Percentiles rank a stretch among this genome's conserved stretches.
Evolutionary conservation across 1,140 invertebrate genomes (phyloP).

Genomic region (Drosophila setifemur): DNA sequence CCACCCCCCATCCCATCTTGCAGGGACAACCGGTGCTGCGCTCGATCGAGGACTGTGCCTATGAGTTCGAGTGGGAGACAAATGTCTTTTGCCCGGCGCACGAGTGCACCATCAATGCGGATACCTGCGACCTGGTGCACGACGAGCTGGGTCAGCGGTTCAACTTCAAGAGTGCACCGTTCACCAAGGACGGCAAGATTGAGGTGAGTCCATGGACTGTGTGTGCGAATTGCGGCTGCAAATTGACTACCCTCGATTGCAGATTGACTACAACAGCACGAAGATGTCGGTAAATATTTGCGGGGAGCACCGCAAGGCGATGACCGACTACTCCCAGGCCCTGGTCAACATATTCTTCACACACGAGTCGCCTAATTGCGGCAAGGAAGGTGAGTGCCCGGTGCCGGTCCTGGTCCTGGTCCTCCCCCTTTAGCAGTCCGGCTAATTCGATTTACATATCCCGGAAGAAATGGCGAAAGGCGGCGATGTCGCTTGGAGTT

Average conservation of each 20-base stretch:
- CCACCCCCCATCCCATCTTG: slow-evolving; percentile 14
- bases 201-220: slow-evolving; percentile 49
- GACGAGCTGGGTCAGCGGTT: slow-evolving; percentile 49
- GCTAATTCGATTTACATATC: slow-evolving; percentile 63
- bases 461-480: slow-evolving; percentile 9
- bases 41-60: slow-evolving; percentile 81
- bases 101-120: slow-evolving; percentile 56
- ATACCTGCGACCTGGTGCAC: slow-evolving; percentile 74
- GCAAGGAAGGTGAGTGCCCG: slow-evolving; percentile 66
- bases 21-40: slow-evolving; percentile 82
- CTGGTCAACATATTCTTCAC: slow-evolving; percentile 80
- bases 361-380: slow-evolving; percentile 62
- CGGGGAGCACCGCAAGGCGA: slow-evolving; percentile 55
- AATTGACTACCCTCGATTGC: not conserved
- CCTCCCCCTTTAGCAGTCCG: no score
- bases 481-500: slow-evolving; percentile 58
- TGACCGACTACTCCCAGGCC: slow-evolving; percentile 77
- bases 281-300: slow-evolving; percentile 68
- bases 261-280: slow-evolving; percentile 54
- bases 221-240: not conserved
- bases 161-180: slow-evolving; percentile 66
- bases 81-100: slow-evolving; percentile 82
- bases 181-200: slow-evolving; percentile 64
- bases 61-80: slow-evolving; percentile 83
- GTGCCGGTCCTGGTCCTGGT: not conserved